Conservation (phyloP, 2,888 invertebrate genomes). For the Hesperia comma region DNA sequence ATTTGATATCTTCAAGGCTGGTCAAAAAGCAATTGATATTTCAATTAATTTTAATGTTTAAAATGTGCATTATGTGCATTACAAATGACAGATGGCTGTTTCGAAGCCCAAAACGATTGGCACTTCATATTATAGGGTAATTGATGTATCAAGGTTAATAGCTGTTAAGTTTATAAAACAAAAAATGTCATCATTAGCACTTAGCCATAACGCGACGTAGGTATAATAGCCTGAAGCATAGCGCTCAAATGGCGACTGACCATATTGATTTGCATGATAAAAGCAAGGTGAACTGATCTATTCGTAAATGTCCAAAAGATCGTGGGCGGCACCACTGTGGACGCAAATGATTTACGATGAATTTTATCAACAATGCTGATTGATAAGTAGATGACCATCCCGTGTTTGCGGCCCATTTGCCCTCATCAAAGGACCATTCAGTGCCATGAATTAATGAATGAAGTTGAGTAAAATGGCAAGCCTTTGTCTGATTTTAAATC, state of each 20-base stretch:
- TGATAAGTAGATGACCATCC: constrained; percentile 64
- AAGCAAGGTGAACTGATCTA: constrained; percentile 54
- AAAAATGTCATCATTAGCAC: constrained; percentile 10
- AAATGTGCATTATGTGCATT: constrained; percentile 11
- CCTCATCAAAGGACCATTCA: constrained; percentile 67
- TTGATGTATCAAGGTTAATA: constrained; percentile 31
- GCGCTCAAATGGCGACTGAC: constrained; percentile 13
- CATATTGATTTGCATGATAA: constrained; percentile 57
- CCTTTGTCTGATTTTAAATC: constrained; percentile 33
- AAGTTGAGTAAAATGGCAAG: constrained; percentile 38
- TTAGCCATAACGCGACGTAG: not conserved
- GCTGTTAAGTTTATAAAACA: constrained; percentile 7
- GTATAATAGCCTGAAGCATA: constrained; percentile 4
- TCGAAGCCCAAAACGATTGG: constrained; percentile 28
- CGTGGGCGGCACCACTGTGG: constrained; percentile 62
- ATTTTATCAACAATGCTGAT: constrained; percentile 58
- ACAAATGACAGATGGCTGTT: constrained; percentile 30
- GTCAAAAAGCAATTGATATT: constrained; percentile 51
- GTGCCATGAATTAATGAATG: constrained; percentile 50
- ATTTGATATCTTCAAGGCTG: constrained; percentile 90
- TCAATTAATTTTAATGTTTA: constrained; percentile 21
- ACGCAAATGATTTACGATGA: constrained; percentile 62
- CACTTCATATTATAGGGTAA: constrained; percentile 30
- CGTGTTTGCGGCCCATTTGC: constrained; percentile 67
- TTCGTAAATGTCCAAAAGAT: constrained; percentile 57